Percentiles rank a stretch among this genome's conserved stretches.
Evolutionary conservation across 1,140 invertebrate species (phyloP).

Genomic region (Lepeophtheirus salmonis): DNA sequence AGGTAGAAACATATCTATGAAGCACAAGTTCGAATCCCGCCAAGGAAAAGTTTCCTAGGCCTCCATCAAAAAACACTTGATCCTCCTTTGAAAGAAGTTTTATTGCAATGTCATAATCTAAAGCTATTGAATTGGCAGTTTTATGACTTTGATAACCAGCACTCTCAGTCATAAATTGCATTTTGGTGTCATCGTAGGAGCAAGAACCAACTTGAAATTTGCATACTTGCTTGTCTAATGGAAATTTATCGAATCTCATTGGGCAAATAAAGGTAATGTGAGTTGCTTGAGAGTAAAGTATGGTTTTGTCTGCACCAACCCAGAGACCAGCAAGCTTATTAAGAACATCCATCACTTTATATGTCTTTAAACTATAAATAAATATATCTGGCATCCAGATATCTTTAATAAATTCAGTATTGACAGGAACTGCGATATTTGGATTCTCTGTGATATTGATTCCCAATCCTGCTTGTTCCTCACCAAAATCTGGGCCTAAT

Average conservation of each 20-base stretch:
- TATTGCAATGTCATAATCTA: conserved; percentile 15
- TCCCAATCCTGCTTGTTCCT: conserved; percentile 4
- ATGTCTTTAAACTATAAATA: conserved; percentile 17
- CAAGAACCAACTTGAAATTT: conserved; percentile 16
- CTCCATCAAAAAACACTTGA: conserved; percentile 7
- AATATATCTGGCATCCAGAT: conserved; percentile 17
- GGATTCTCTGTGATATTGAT: conserved; percentile 14
- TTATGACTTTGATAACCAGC: conserved; percentile 5
- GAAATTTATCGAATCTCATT: conserved; percentile 17
- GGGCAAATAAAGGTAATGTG: conserved; percentile 19
- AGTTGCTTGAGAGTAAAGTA: conserved; percentile 16
- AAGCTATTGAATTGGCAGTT: conserved; percentile 4
- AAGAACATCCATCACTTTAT: conserved; percentile 17
- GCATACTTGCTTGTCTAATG: conserved; percentile 17
- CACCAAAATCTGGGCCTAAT: conserved; percentile 10
- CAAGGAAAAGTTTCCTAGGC: conserved; percentile 11
- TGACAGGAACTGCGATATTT: conserved; percentile 5
- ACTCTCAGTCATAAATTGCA: conserved; percentile 2
- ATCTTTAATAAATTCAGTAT: conserved; percentile 17
- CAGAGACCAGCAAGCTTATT: conserved; percentile 15
- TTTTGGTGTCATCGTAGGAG: conserved; percentile 7
- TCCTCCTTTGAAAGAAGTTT: conserved; percentile 4
- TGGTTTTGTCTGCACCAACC: conserved; percentile 6
- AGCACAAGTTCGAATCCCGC: conserved; percentile 13
- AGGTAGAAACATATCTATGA: conserved; percentile 8